These are phyloP conservation scores for Drosophila greeni DNA, from an alignment of 2,888 invertebrate genomes.

Conservation along the genomic window DNA sequence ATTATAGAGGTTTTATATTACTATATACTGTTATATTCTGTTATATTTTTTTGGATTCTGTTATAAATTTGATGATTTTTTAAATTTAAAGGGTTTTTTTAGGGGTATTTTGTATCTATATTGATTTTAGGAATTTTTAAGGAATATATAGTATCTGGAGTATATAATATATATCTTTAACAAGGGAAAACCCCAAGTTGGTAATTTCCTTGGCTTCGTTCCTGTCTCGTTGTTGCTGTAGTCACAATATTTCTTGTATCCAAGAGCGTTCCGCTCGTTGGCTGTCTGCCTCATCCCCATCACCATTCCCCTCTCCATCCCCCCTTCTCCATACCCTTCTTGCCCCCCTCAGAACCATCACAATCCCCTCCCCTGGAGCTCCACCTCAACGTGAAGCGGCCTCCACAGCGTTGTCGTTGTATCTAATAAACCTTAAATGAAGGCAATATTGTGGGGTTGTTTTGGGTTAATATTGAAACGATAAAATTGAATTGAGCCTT, in stretches of 20 bases:
- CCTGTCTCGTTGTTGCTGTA: constrained; percentile 40
- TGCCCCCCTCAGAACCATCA: neutral
- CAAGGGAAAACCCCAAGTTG: neutral
- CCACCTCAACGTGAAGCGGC: constrained; percentile 24
- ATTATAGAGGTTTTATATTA: neutral
- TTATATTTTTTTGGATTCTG: neutral
- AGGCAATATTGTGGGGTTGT: constrained; percentile 77
- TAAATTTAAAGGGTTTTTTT: neutral
- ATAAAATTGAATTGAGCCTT: constrained; percentile 76
- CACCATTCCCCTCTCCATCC: neutral
- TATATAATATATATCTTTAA: neutral
- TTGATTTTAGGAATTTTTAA: no score
- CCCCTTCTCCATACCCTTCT: neutral
- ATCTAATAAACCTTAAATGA: constrained; percentile 78
- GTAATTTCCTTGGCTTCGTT: neutral
- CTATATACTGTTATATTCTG: no score
- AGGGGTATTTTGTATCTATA: neutral
- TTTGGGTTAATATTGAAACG: constrained; percentile 77
- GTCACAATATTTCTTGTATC: constrained; percentile 60
- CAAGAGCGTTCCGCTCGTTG: constrained; percentile 65
- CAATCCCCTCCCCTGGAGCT: constrained; percentile 1
- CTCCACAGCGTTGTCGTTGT: constrained; percentile 53
- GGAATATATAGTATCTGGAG: neutral
- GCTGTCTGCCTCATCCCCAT: constrained; percentile 14
- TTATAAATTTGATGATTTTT: neutral